Evolutionary conservation across 2,888 invertebrate genomes (phyloP).

Genomic region (Drosophila lutescens): DNA sequence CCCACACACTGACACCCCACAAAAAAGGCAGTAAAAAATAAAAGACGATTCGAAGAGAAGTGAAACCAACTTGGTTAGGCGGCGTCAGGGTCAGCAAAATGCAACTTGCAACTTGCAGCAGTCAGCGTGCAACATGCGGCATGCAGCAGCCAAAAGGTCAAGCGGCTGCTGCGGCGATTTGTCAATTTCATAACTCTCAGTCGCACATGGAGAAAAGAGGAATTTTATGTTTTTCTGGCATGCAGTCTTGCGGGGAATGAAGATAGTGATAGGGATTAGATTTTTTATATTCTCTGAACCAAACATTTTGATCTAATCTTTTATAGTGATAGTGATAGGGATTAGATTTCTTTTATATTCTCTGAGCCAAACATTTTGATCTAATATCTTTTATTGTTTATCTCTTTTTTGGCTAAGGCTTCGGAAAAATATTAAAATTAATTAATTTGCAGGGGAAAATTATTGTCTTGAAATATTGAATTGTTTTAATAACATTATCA

Average conservation of each 20-base stretch:
- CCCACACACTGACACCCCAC: constrained; percentile 69
- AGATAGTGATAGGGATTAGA: not conserved
- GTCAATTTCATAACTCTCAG: constrained; percentile 79
- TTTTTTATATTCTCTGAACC: too few relatives aligned
- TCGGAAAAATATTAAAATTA: too few relatives aligned
- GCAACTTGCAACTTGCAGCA: constrained; percentile 25
- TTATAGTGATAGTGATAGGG: too few relatives aligned
- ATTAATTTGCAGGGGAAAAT: too few relatives aligned
- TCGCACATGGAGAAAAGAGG: not conserved
- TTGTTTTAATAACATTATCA: too few relatives aligned
- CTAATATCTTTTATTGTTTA: too few relatives aligned
- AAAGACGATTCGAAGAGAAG: constrained; percentile 11
- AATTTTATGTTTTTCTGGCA: constrained; percentile 3
- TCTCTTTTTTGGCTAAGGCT: too few relatives aligned
- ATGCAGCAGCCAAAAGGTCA: constrained; percentile 58
- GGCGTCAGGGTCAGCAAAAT: constrained; percentile 28
- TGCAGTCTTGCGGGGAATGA: not conserved
- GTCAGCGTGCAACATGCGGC: constrained; percentile 43
- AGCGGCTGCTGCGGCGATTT: constrained; percentile 75
- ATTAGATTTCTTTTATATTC: too few relatives aligned
- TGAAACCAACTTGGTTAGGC: constrained; percentile 30
- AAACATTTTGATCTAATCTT: too few relatives aligned
- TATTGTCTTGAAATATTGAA: too few relatives aligned
- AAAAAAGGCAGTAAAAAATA: constrained; percentile 1
- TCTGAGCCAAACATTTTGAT: too few relatives aligned